Evolutionary conservation across 2,113 vertebrate species (phyloP).

Genomic region (Hypocryptadius cinnamomeus): DNA sequence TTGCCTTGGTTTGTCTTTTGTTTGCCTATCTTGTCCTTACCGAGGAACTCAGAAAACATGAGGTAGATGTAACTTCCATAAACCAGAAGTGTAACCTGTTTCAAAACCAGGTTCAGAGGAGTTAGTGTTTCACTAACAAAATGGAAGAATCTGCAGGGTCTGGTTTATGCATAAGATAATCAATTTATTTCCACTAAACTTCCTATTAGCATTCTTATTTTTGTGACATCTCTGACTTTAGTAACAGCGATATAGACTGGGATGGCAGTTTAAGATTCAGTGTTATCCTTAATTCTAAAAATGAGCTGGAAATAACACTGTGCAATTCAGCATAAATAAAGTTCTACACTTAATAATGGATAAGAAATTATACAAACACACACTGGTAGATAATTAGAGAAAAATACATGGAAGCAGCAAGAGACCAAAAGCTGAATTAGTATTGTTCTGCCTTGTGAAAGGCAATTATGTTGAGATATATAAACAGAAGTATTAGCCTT

Average conservation of each 20-base stretch:
- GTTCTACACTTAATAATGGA: not conserved
- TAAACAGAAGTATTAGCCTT: conserved; percentile 4
- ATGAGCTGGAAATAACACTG: not conserved
- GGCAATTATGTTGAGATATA: not conserved
- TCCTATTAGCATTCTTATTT: not conserved
- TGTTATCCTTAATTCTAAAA: not conserved
- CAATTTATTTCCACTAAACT: not conserved
- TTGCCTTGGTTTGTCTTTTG: not conserved
- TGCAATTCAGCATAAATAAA: not conserved
- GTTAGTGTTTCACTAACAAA: not conserved
- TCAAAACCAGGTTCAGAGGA: not conserved
- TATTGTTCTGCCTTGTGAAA: conserved; percentile 4
- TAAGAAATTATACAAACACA: not conserved
- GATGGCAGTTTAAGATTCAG: not conserved
- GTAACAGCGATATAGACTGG: not conserved
- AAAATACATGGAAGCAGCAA: not conserved
- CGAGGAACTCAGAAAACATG: not conserved
- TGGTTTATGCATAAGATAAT: not conserved
- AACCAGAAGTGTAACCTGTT: not conserved
- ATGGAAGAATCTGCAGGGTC: not conserved
- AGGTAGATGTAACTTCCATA: not conserved
- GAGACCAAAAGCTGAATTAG: not conserved
- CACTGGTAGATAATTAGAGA: not conserved
- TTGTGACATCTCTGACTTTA: not conserved
- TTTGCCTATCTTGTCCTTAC: not conserved